Percentiles rank a stretch among this genome's conserved stretches.
Evolutionary conservation across 2,797 vertebrate species (phyloP).

Genomic region (Rhyacichthys aspro): DNA sequence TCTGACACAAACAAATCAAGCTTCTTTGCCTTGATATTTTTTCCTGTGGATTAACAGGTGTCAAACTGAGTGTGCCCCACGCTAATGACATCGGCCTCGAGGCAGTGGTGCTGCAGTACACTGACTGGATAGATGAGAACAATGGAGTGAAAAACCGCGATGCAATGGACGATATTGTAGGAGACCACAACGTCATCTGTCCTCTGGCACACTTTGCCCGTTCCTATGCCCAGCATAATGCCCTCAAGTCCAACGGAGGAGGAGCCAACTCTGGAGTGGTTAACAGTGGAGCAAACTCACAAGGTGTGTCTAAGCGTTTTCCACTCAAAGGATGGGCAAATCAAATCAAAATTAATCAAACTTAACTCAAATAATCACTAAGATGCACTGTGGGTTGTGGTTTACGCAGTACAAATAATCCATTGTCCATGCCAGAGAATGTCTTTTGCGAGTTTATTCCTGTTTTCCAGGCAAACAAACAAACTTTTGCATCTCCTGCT

Average conservation of each 20-base stretch:
- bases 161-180: constrained; percentile 90
- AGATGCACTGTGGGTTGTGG: too few species aligned
- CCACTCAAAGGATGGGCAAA: too few species aligned
- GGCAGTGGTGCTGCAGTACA: constrained; percentile 92
- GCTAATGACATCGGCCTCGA: constrained; percentile 91
- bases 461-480: too few species aligned
- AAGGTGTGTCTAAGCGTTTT: too few species aligned
- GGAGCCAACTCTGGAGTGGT: constrained; percentile 43
- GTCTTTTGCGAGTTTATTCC: too few species aligned
- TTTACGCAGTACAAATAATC: too few species aligned
- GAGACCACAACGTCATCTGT: constrained; percentile 93
- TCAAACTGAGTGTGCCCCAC: constrained; percentile 89
- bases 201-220: constrained; percentile 87
- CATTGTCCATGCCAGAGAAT: too few species aligned
- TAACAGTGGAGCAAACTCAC: constrained; percentile 72
- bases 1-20: too few species aligned
- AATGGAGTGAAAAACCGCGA: constrained; percentile 88
- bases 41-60: constrained; percentile 64
- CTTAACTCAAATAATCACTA: too few species aligned
- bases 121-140: constrained; percentile 92
- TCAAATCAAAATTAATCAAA: too few species aligned
- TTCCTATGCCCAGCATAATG: constrained; percentile 79
- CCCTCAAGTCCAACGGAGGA: constrained; percentile 64
- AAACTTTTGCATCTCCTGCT: too few species aligned
- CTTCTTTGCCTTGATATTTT: background rate